Evolutionary conservation across 1,140 invertebrate species (phyloP).

Genomic region (Drosophila mojavensis): DNA sequence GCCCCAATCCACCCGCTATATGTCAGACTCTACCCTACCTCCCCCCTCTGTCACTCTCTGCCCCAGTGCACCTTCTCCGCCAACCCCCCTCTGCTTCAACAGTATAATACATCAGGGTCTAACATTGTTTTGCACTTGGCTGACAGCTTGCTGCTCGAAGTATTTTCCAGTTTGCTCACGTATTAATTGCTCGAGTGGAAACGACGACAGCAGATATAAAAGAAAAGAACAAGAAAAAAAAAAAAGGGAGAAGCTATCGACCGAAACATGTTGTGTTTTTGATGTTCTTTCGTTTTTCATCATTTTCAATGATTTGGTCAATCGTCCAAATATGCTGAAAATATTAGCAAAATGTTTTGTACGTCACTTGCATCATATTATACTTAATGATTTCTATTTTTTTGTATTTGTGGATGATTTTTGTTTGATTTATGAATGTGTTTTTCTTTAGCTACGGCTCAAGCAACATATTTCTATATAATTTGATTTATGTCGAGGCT

Average conservation of each 20-base stretch:
- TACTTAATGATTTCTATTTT: conserved; percentile 48
- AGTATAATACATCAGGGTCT: conserved; percentile 60
- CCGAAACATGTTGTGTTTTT: conserved; percentile 72
- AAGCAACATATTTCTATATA: conserved; percentile 22
- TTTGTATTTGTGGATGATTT: not conserved
- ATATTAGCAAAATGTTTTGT: conserved; percentile 39
- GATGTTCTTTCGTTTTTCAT: conserved; percentile 47
- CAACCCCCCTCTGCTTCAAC: not conserved
- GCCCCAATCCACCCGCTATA: conserved; percentile 5
- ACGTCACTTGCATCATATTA: conserved; percentile 41
- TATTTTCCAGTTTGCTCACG: conserved; percentile 79
- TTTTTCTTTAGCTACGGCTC: conserved; percentile 6
- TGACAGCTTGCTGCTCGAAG: conserved; percentile 48
- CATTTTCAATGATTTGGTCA: conserved; percentile 10
- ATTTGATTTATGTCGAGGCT: not conserved
- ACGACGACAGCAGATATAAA: conserved; percentile 59
- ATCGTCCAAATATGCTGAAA: conserved; percentile 29
- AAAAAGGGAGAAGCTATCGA: conserved; percentile 54
- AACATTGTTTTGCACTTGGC: conserved; percentile 78
- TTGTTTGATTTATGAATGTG: conserved; percentile 60
- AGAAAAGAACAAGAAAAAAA: conserved; percentile 28
- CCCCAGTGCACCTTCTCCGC: not conserved
- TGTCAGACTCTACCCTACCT: not conserved
- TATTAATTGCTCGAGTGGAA: conserved; percentile 80
- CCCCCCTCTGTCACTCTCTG: not conserved